Evolutionary conservation across 2,113 vertebrate species (phyloP).

Genomic region (Lichenostomus cassidix): DNA sequence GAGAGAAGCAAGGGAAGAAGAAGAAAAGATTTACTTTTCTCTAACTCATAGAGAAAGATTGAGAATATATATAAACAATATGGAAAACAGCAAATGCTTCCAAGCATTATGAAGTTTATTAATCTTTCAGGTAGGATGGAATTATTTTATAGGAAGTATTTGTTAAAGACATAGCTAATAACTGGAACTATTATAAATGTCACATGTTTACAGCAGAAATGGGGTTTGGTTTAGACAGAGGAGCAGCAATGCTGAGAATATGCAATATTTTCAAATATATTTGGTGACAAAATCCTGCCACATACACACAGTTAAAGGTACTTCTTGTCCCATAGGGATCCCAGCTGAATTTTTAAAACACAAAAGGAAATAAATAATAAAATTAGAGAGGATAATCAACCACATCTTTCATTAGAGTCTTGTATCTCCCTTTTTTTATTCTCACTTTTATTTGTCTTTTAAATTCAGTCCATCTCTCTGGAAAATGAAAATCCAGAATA

Average conservation of each 20-base stretch:
- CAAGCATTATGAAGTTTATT: not conserved
- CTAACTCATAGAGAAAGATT: slow-evolving; percentile 6
- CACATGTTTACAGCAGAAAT: not conserved
- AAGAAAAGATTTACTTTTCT: slow-evolving; percentile 49
- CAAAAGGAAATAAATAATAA: not conserved
- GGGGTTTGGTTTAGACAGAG: not conserved
- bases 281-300: not conserved
- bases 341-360: not conserved
- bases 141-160: not conserved
- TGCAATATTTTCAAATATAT: not conserved
- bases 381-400: fast-evolving
- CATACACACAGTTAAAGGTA: not conserved
- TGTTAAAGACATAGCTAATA: not conserved
- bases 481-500: not conserved
- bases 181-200: not conserved
- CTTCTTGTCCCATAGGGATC: not conserved
- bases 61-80: not conserved
- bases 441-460: not conserved
- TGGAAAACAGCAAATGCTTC: not conserved
- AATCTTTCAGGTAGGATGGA: not conserved
- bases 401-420: not conserved
- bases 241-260: not conserved
- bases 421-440: not conserved
- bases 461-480: not conserved
- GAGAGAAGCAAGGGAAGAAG: slow-evolving; percentile 1